phyloP scores from a whole-genome alignment of 64 coral and sea anemone genomes.

The Porites lutea region DNA sequence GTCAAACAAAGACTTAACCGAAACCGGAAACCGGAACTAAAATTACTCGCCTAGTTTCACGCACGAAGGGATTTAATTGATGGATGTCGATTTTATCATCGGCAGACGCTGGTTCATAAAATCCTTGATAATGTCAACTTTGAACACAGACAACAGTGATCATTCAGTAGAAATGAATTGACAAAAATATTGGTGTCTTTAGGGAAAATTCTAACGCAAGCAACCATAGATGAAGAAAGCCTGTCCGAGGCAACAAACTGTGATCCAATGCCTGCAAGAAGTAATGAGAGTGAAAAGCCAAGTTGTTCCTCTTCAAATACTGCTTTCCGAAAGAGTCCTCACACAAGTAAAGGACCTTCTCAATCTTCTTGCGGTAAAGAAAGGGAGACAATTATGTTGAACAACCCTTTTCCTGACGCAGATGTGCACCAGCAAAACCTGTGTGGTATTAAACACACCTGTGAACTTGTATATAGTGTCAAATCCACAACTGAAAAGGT shows the following conservation, averaged over 20 bases:
- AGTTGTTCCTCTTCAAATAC: conserved; percentile 58
- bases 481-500: conserved; percentile 46
- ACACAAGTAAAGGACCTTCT: conserved; percentile 36
- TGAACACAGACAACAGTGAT: conserved; percentile 46
- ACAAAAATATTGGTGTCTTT: background rate
- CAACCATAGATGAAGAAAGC: conserved; percentile 25
- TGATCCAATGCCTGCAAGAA: conserved; percentile 43
- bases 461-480: conserved; percentile 50
- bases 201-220: conserved; percentile 11
- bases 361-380: conserved; percentile 38
- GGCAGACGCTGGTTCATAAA: conserved; percentile 48
- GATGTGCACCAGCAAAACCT: conserved; percentile 48
- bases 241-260: conserved; percentile 55
- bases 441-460: conserved; percentile 50
- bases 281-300: conserved; percentile 56
- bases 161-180: conserved; percentile 23
- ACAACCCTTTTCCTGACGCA: conserved; percentile 38
- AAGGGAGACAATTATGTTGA: conserved; percentile 49
- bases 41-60: conserved; percentile 40
- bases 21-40: background rate
- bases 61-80: conserved; percentile 51
- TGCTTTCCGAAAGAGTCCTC: conserved; percentile 36
- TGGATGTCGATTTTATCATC: conserved; percentile 49
- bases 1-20: background rate
- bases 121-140: conserved; percentile 59